phyloP scores from a whole-genome alignment of 2,113 vertebrate species.

The Osmerus eperlanus region DNA sequence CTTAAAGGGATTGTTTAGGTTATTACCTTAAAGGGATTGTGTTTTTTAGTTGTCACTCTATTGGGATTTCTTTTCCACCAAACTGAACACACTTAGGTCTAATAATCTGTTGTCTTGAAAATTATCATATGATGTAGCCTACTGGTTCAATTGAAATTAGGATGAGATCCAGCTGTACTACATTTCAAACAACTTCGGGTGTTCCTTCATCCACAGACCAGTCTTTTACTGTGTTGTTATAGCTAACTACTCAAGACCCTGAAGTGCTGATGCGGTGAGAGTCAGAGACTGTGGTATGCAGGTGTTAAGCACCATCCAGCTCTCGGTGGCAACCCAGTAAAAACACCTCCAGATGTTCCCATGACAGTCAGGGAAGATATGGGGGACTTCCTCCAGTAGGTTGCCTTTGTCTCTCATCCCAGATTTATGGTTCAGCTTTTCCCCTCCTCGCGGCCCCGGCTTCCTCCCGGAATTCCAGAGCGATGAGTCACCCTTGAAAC shows the following conservation, averaged over 20 bases:
- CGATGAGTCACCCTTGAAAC: conserved; percentile 20
- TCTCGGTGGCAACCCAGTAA: neutral
- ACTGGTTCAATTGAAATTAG: no score
- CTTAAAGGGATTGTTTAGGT: no score
- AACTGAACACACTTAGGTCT: no score
- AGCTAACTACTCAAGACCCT: neutral
- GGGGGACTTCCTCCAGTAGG: conserved; percentile 35
- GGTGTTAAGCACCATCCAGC: neutral
- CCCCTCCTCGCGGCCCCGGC: conserved; percentile 1
- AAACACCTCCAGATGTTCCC: conserved; percentile 51
- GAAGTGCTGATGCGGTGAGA: neutral
- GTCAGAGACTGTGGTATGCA: neutral
- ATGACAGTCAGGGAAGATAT: conserved; percentile 23
- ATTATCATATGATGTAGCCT: no score
- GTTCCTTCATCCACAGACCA: no score
- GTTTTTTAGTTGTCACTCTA: no score
- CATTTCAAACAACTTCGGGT: no score
- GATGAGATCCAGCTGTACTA: no score
- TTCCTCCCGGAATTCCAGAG: conserved; percentile 50
- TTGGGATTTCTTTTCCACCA: no score
- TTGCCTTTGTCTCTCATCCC: conserved; percentile 32
- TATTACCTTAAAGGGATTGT: no score
- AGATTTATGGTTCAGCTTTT: conserved; percentile 42
- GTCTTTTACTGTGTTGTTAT: no score
- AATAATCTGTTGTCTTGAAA: no score